Percentiles rank a stretch among this genome's conserved stretches.
phyloP scores from a whole-genome alignment of 2,888 invertebrate genomes.

The Auanema freiburgensis region DNA sequence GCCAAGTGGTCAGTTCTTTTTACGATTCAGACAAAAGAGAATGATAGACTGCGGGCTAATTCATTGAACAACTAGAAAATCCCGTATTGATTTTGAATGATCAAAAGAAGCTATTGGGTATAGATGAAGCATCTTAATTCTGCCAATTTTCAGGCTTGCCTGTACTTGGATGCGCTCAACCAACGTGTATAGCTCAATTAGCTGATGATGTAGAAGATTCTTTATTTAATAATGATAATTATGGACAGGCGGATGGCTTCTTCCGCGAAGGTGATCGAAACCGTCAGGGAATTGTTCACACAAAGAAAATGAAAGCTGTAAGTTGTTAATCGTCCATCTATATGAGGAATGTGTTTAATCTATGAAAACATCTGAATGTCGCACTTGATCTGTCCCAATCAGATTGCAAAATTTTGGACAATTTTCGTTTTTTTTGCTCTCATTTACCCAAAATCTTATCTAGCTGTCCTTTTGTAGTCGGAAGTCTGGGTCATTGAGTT shows the following conservation, averaged over 20 bases:
- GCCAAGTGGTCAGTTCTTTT: slow-evolving; percentile 36
- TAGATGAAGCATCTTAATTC: background rate
- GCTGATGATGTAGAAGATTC: slow-evolving; percentile 57
- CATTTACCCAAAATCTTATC: too few relatives aligned
- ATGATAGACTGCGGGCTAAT: background rate
- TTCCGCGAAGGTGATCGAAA: slow-evolving; percentile 59
- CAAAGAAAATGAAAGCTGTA: slow-evolving; percentile 55
- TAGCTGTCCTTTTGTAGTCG: too few relatives aligned
- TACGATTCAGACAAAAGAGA: background rate
- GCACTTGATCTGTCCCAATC: background rate
- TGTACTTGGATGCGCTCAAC: slow-evolving; percentile 62
- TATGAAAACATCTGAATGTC: background rate
- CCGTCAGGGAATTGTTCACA: slow-evolving; percentile 14
- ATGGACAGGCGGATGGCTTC: slow-evolving; percentile 56
- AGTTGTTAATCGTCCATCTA: slow-evolving; percentile 8
- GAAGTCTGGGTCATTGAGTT: too few relatives aligned
- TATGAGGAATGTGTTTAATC: background rate
- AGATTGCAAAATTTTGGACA: background rate
- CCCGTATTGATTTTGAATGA: background rate
- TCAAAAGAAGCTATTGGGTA: slow-evolving; percentile 6
- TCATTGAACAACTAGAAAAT: background rate
- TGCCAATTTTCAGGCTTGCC: slow-evolving; percentile 32
- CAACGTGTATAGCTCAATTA: slow-evolving; percentile 55
- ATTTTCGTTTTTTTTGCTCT: too few relatives aligned
- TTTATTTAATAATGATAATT: slow-evolving; percentile 49